Evolutionary conservation across 2,888 invertebrate species (phyloP).

Genomic region (Melangyna quadrimaculata): DNA sequence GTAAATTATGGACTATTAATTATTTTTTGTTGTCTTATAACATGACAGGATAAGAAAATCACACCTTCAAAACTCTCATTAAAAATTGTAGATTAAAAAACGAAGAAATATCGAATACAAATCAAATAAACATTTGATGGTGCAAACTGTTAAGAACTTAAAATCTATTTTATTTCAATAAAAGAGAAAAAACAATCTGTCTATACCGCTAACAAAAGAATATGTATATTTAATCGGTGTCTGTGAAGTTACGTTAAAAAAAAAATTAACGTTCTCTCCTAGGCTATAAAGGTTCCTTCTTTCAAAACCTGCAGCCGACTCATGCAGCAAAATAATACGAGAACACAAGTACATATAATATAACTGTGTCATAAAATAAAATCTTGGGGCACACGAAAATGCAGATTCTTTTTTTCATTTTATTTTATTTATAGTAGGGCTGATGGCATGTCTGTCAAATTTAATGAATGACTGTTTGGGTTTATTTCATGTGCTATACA

Average conservation of each 20-base stretch:
- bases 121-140: too few relatives aligned
- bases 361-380: constrained; percentile 26
- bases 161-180: too few relatives aligned
- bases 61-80: too few relatives aligned
- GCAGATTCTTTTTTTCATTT: neutral
- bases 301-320: neutral
- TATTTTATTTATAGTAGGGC: neutral
- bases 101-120: too few relatives aligned
- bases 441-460: constrained; percentile 15
- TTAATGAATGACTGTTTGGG: constrained; percentile 29
- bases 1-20: too few relatives aligned
- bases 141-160: too few relatives aligned
- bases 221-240: neutral
- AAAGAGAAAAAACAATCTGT: neutral
- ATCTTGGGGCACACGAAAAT: constrained; percentile 21
- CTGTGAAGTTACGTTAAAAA: neutral
- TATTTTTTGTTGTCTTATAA: too few relatives aligned
- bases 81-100: too few relatives aligned
- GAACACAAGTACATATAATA: too few relatives aligned
- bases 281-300: neutral
- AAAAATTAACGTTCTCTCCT: neutral
- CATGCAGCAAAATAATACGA: constrained; percentile 14
- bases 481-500: constrained; percentile 13
- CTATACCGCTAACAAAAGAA: neutral
- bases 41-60: too few relatives aligned